A percentile compares a stretch with the other conserved stretches of the same genome.
Conservation (phyloP, 2,888 invertebrate species). For the Ochropleura plecta region DNA sequence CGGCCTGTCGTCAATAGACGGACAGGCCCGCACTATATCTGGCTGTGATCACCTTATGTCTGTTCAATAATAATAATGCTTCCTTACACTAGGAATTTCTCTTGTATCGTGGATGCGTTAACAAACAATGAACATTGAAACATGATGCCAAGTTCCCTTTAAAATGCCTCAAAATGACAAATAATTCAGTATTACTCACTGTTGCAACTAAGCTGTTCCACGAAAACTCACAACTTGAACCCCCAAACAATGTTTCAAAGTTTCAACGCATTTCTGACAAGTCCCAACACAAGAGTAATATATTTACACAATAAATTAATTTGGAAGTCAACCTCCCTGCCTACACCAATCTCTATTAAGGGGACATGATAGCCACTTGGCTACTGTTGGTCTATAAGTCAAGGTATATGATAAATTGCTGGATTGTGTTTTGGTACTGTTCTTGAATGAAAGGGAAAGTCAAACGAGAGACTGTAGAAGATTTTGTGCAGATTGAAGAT, state of each 20-base stretch:
- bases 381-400: constrained; percentile 34
- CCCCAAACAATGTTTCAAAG: not conserved
- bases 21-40: too few relatives aligned
- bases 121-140: too few relatives aligned
- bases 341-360: constrained; percentile 53
- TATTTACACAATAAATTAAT: constrained; percentile 53
- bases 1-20: too few relatives aligned
- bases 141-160: too few relatives aligned
- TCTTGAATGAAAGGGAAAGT: constrained; percentile 12
- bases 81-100: too few relatives aligned
- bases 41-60: too few relatives aligned
- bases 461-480: not conserved
- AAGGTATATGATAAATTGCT: constrained; percentile 35
- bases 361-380: constrained; percentile 59
- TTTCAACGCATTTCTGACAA: constrained; percentile 1
- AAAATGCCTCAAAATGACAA: not conserved
- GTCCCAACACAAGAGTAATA: constrained; percentile 1
- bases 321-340: constrained; percentile 26
- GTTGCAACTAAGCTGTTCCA: not conserved
- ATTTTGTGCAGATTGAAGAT: not conserved
- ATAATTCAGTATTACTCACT: not conserved
- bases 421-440: not conserved
- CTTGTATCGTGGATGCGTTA: too few relatives aligned
- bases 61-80: too few relatives aligned
- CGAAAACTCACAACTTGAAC: not conserved